Base-by-base conservation (phyloP, 2,797 vertebrate genomes). In the Cyprinella venusta region DNA sequence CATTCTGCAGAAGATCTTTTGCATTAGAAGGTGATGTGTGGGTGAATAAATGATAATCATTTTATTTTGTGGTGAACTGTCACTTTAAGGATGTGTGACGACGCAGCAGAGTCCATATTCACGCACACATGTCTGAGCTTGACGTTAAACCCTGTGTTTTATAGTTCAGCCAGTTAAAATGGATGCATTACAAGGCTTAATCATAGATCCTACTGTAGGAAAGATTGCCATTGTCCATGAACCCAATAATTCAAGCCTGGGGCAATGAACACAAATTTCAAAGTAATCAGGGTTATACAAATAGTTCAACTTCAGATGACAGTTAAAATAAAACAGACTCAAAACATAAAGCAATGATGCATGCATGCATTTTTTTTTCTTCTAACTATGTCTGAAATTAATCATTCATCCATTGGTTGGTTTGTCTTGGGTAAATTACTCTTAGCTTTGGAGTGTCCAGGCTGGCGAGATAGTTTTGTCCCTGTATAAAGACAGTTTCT, bases 121-220 rank as follows among this genome's bases (percentile, higher is more conserved):
- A 36, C 8, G 6, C 79, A 50, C 72, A 61, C 65, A 52, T 69
- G 70, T 30, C 38, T 78, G 40, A 78, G 59, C 54, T 54, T 81
- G 64, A 84, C 5, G 38, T 65, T 50, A 56, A 78, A 69, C 38
- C 21, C 65, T 63, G 21, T 68, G 85, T 85, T 86, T 90, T 89
- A 79, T 75, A 86, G 92, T 92, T 91, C 89, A 85, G 10, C 45
- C 86, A 87, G 90, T 91, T 89, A 72, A 84, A 89, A 33, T 85
- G 80, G 64, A 45, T 68, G 59, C 33, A 70, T 77, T 80, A 63
- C 80, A 24, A 21, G 33, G 79, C 12, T 74, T 83, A 89, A 91
- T 91, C 80, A 90, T 86, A 52, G 33, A 85, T 81, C 69, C 50
- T n/a, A 76, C 71, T 54, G 81, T 74, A 84, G 75, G 80, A 88